These are phyloP conservation scores for Channa argus DNA, from an alignment of 2,113 vertebrate genomes.

Conservation along the genomic window DNA sequence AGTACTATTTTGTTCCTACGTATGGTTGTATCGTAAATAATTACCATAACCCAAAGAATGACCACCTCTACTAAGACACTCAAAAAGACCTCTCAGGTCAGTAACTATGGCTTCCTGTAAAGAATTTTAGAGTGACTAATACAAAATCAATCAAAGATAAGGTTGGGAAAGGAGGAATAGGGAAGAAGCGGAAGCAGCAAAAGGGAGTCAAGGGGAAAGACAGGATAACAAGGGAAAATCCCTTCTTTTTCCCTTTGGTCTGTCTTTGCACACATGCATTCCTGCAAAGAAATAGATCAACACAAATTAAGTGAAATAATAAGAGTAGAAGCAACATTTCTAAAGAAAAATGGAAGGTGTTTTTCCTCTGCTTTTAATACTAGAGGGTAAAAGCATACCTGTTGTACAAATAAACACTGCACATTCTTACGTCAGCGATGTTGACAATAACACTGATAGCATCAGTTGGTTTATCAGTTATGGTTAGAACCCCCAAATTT, in stretches of 20 bases:
- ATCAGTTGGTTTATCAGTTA: conserved; percentile 44
- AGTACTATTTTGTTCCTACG: not conserved
- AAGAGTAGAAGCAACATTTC: conserved; percentile 39
- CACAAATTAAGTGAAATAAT: conserved; percentile 50
- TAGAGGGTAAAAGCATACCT: conserved; percentile 16
- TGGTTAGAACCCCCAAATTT: conserved; percentile 25
- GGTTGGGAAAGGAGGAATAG: conserved; percentile 48
- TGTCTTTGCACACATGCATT: conserved; percentile 69
- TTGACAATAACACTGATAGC: conserved; percentile 54
- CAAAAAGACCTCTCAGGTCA: conserved; percentile 29
- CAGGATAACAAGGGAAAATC: conserved; percentile 81
- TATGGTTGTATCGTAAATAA: too few relatives aligned
- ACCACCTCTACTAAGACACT: conserved; percentile 24
- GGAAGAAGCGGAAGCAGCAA: conserved; percentile 58
- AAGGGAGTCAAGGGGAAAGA: conserved; percentile 66
- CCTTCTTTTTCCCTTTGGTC: conserved; percentile 74
- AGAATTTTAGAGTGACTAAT: conserved; percentile 59
- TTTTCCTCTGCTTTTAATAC: conserved; percentile 15
- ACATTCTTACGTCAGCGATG: conserved; percentile 43
- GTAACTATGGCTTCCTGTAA: conserved; percentile 40
- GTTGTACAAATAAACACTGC: conserved; percentile 47
- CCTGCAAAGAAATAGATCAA: conserved; percentile 61
- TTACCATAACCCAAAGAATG: not conserved
- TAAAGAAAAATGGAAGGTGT: conserved; percentile 35
- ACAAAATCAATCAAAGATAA: conserved; percentile 63